phyloP scores from a whole-genome alignment of 2,888 invertebrate genomes.

The Nephrotoma guestfalica region DNA sequence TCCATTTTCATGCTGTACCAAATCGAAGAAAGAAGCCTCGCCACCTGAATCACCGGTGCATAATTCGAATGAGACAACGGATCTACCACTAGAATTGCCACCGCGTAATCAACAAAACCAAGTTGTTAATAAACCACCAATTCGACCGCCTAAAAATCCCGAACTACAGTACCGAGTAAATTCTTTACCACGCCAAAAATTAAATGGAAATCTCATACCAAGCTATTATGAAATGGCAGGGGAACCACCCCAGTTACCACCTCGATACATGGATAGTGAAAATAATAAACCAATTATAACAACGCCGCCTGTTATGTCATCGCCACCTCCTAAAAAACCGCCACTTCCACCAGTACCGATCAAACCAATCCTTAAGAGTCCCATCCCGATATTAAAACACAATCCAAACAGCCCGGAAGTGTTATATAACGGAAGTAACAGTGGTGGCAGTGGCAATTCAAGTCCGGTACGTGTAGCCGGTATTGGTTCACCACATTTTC shows the following conservation, averaged over 20 bases:
- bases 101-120: slow-evolving; percentile 44
- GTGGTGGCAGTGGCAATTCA: slow-evolving; percentile 23
- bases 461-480: slow-evolving; percentile 38
- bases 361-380: slow-evolving; percentile 30
- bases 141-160: slow-evolving; percentile 49
- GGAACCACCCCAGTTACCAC: slow-evolving; percentile 20
- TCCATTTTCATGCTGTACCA: slow-evolving; percentile 57
- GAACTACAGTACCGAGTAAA: slow-evolving; percentile 27
- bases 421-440: slow-evolving; percentile 19
- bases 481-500: slow-evolving; percentile 47
- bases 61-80: slow-evolving; percentile 33
- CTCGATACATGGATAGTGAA: slow-evolving; percentile 10
- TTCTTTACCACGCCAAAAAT: slow-evolving; percentile 15
- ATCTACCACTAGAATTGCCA: slow-evolving; percentile 37
- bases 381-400: slow-evolving; percentile 44
- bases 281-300: slow-evolving; percentile 3
- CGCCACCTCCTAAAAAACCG: slow-evolving; percentile 54
- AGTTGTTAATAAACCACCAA: slow-evolving; percentile 44
- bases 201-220: neutral
- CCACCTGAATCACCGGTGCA: slow-evolving; percentile 32
- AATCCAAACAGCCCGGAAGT: slow-evolving; percentile 30
- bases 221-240: neutral
- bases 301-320: slow-evolving; percentile 19
- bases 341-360: slow-evolving; percentile 52
- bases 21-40: slow-evolving; percentile 38